These are phyloP conservation scores for Brenthis ino DNA, from an alignment of 2,888 invertebrate species.

Conservation along the genomic window DNA sequence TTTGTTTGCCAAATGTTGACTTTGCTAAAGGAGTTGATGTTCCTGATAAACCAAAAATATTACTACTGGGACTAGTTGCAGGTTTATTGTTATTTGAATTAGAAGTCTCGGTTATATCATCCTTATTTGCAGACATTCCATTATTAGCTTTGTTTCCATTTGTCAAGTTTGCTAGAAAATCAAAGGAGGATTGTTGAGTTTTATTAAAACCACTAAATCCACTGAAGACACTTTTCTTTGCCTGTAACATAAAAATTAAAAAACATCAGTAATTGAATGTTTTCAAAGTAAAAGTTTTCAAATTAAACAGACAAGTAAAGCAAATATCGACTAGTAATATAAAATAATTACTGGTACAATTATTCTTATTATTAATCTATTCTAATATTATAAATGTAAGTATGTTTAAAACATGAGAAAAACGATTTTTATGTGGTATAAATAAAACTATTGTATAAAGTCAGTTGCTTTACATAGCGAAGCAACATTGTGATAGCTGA, in stretches of 20 bases:
- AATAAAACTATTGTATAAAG: too few species aligned
- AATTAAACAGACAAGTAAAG: too few species aligned
- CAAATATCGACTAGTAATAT: too few species aligned
- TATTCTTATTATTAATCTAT: too few species aligned
- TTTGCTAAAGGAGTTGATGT: constrained; percentile 47
- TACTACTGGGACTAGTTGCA: constrained; percentile 49
- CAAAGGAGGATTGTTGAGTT: constrained; percentile 78
- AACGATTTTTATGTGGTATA: too few species aligned
- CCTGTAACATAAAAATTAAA: constrained; percentile 55
- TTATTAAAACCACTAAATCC: constrained; percentile 86
- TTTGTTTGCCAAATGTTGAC: constrained; percentile 49
- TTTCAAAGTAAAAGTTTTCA: too few species aligned
- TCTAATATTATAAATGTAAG: too few species aligned
- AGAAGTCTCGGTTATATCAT: constrained; percentile 51
- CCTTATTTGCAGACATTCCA: constrained; percentile 53
- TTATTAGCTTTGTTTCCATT: constrained; percentile 69
- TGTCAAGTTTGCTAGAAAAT: constrained; percentile 82
- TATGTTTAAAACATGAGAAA: too few species aligned
- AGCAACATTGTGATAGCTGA: too few species aligned
- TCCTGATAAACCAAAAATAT: constrained; percentile 51
- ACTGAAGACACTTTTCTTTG: constrained; percentile 85
- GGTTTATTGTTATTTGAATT: constrained; percentile 57
- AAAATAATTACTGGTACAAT: too few species aligned
- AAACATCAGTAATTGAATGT: not conserved
- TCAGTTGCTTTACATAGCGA: too few species aligned